Base-by-base conservation (phyloP, 2,113 vertebrate genomes). In the Stegostoma tigrinum region DNA sequence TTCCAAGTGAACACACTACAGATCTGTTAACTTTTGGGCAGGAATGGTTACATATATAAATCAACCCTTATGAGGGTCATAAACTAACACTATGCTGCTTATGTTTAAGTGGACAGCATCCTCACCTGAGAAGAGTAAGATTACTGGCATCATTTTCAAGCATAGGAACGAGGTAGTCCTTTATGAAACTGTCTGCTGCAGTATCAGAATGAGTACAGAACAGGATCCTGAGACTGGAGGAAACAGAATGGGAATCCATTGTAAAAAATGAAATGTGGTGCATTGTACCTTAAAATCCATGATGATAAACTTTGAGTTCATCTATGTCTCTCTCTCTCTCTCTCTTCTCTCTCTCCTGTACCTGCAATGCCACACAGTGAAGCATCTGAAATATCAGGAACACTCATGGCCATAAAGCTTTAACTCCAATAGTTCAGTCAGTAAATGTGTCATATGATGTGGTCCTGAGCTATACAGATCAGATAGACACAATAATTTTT, bases 201-300 rank as follows among this genome's bases (percentile, higher is more conserved):
- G 66, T 66, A 42, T 96, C 95, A 24, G 96, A 96, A 67, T 96
- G 95, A 1, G 96, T 93, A 78, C 96, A 96, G 95, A 96, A 85
- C 70, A 96, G 85, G 72, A 96, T 95, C 96, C 96, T 96, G 70
- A 12, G 34, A 96, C 42, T 66, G 38, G 27, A 90, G 61, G 52
- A 90, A 90, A 90, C 55, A 61, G n/a, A 61, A 83, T 83, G 15
- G 55, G 5, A 52, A 52, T 61, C 87, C 61, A 30, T 61, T 90
- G 48, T 90, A 90, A 90, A 38, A 83, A 83, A 5, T 5, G 21
- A 45, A 83, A 21, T 14, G 14, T 42, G 15, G 38, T n/a, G 55
- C 86, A 89, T 5, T 55, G 48, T 89, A 89, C 86, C 24, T 89
- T 34, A 87, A 27, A 4, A 27, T 87, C n/a, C 30, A 34, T 34